These are phyloP conservation scores for Tupiocoris notatus DNA, from an alignment of 2,888 invertebrate species.

Conservation along the genomic window DNA sequence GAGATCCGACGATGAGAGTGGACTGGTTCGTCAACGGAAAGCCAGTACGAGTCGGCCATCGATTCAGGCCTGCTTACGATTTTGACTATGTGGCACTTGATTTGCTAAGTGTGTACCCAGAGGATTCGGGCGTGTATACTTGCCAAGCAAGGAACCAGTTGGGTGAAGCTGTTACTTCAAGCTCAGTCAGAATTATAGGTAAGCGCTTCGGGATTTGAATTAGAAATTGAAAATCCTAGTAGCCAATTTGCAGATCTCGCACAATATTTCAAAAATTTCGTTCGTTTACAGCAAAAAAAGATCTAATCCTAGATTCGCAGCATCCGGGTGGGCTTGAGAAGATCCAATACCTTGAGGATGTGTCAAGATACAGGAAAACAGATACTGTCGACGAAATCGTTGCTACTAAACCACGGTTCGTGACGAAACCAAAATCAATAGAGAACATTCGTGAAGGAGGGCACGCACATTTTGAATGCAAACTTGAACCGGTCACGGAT, in stretches of 20 bases:
- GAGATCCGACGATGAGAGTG: slow-evolving; percentile 86
- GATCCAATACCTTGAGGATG: slow-evolving; percentile 86
- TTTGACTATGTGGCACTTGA: slow-evolving; percentile 97
- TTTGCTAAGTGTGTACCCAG: slow-evolving; percentile 93
- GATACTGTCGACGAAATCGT: slow-evolving; percentile 80
- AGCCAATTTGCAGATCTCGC: no score
- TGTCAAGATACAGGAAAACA: slow-evolving; percentile 77
- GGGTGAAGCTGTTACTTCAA: slow-evolving; percentile 91
- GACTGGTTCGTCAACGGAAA: slow-evolving; percentile 96
- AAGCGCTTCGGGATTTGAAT: slow-evolving; percentile 49
- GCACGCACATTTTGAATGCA: slow-evolving; percentile 96
- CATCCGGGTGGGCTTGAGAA: slow-evolving; percentile 89
- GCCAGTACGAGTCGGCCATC: slow-evolving; percentile 78
- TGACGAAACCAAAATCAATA: slow-evolving; percentile 82
- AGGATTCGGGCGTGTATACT: slow-evolving; percentile 93
- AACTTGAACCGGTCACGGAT: slow-evolving; percentile 94
- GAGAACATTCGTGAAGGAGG: slow-evolving; percentile 83
- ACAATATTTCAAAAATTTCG: not conserved
- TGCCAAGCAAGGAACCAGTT: slow-evolving; percentile 91
- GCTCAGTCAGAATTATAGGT: slow-evolving; percentile 78
- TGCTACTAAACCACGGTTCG: slow-evolving; percentile 78
- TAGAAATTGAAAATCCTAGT: not conserved
- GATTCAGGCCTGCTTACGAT: slow-evolving; percentile 94
- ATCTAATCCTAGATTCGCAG: slow-evolving; percentile 82
- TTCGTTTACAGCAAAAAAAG: slow-evolving; percentile 73